These are phyloP conservation scores for Illadopsis cleaveri DNA, from an alignment of 2,113 vertebrate species.

Conservation along the genomic window DNA sequence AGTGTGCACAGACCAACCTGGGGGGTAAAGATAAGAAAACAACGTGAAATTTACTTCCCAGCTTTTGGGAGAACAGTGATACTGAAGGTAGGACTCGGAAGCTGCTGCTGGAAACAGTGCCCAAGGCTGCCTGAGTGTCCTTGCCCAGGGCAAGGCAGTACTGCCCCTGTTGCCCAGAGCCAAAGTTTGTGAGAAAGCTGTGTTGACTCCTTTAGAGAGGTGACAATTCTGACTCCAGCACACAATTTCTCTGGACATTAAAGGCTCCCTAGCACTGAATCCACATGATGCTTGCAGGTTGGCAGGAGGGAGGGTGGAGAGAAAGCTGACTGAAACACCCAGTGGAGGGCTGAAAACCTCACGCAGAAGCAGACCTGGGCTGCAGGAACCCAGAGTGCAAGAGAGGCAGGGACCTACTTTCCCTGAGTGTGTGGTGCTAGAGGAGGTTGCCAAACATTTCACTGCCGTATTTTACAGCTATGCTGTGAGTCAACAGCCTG, in stretches of 20 bases:
- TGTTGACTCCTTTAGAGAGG: not conserved
- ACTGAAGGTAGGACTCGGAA: not conserved
- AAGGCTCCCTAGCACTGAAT: not conserved
- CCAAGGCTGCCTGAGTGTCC: not conserved
- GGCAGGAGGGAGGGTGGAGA: not conserved
- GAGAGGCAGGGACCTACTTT: not conserved
- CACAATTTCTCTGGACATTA: not conserved
- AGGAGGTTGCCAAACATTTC: not conserved
- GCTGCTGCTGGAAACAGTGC: not conserved
- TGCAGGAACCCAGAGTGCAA: rapidly evolving
- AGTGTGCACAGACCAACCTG: not conserved
- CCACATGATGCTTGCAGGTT: not conserved
- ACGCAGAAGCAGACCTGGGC: not conserved
- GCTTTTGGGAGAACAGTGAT: not conserved
- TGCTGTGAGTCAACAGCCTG: not conserved
- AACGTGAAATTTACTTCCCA: not conserved
- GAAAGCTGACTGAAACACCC: not conserved
- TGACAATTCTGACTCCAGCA: not conserved
- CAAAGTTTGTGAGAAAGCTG: not conserved
- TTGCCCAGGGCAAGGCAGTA: not conserved
- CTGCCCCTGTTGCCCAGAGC: not conserved
- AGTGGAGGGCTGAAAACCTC: not conserved
- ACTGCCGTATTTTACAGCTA: not conserved
- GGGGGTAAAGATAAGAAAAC: not conserved
- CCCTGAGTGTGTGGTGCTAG: not conserved